These are phyloP conservation scores for Limnephilus lunatus DNA, from an alignment of 2,888 invertebrate genomes.

Conservation along the genomic window DNA sequence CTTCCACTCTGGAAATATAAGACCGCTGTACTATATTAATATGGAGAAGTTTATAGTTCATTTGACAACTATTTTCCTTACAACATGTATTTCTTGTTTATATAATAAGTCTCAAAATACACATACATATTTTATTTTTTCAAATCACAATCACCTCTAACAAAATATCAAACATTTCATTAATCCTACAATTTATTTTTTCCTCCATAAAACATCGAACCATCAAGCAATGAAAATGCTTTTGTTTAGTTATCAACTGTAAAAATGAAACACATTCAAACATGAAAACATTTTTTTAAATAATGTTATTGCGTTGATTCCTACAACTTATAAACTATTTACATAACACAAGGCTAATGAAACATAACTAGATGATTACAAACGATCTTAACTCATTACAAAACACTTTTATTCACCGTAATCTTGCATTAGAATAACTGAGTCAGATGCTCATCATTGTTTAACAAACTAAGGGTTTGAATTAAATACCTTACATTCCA, in stretches of 20 bases:
- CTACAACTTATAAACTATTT: not conserved
- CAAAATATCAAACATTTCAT: not conserved
- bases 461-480: not conserved
- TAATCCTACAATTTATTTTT: not conserved
- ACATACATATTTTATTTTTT: no score
- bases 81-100: no score
- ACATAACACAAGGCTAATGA: not conserved
- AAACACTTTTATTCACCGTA: not conserved
- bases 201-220: not conserved
- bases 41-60: no score
- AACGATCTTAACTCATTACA: not conserved
- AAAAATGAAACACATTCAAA: not conserved
- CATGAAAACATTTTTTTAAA: not conserved
- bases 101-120: no score
- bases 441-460: not conserved
- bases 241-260: not conserved
- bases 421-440: not conserved
- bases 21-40: no score
- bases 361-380: not conserved
- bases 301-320: not conserved
- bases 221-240: not conserved
- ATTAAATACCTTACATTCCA: constrained; percentile 12
- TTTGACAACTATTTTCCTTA: no score
- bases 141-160: not conserved
- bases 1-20: no score